Base-by-base conservation (phyloP, 2,888 invertebrate species). In the Petrolisthes cinctipes region DNA sequence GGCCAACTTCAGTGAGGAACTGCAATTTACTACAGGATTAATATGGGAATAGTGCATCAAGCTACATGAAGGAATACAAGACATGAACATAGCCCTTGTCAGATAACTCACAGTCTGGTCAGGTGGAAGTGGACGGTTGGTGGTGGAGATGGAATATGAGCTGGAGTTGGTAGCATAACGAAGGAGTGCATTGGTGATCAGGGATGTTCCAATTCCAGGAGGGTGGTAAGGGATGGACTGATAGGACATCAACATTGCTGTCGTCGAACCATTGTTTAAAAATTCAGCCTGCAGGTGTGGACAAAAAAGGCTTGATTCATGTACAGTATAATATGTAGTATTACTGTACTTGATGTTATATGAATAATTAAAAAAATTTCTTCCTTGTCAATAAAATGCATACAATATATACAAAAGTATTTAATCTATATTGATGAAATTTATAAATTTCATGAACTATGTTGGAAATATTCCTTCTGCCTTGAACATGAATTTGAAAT, bases 201-300 rank as follows among this genome's bases (percentile, higher is more conserved):
- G 79, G 57, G 89, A 88, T 11, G 90, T 76, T n/a, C 88, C 82
- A 4, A 91, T 61, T 4, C 91, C 89, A 5, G 88, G 78, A 0
- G 91, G 73, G 80, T 91, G 91, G 81, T 79, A 86, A 7, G 91
- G 91, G 17, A 89, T 85, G 11, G 88, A 86, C 82, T 90, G 90
- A 73, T 82, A 82, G 61, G 84, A 37, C 82, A 88, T 83, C 14
- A 82, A 57, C 23, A 88, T 82, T 7, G 56, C 57, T 23, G 76
- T 82, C 23, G 5, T n/a, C 9, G 11, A 2, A 4, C 76, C 66
- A 4, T 17, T 7, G 6, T 71, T 56, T 7, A 78, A 4, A 56
- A 86, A 86, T 23, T 86, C 86, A 2, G 82, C 86, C 86, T 86
- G 53, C 17, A 0, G 6, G n/a, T 37, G 37, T 61, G n/a, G 37